phyloP scores from a whole-genome alignment of 1,140 invertebrate species.

The Diorhabda carinulata region DNA sequence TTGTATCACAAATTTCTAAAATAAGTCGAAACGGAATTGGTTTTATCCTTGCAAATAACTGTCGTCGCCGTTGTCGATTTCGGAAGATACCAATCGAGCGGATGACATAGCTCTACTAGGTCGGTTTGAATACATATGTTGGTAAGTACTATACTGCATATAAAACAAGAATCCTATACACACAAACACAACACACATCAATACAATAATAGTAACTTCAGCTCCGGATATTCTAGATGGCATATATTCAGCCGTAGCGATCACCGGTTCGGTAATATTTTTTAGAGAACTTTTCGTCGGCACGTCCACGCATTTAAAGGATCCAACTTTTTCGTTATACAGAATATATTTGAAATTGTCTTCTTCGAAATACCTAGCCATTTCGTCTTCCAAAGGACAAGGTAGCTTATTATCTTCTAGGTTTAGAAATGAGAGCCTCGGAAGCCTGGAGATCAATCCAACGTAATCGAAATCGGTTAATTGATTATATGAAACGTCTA shows the following conservation, averaged over 20 bases:
- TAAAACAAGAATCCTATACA: conserved; percentile 35
- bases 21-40: too few relatives aligned
- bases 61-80: conserved; percentile 25
- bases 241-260: conserved; percentile 4
- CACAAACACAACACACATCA: conserved; percentile 29
- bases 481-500: conserved; percentile 42
- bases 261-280: background rate
- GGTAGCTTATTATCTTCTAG: conserved; percentile 39
- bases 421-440: conserved; percentile 34
- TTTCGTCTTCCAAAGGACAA: conserved; percentile 41
- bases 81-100: conserved; percentile 29
- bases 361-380: conserved; percentile 36
- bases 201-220: conserved; percentile 25
- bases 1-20: background rate
- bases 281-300: conserved; percentile 9
- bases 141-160: conserved; percentile 35
- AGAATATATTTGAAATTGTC: conserved; percentile 41
- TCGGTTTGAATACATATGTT: conserved; percentile 18
- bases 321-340: conserved; percentile 22
- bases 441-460: conserved; percentile 32
- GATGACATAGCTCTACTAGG: conserved; percentile 26
- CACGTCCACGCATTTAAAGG: conserved; percentile 29
- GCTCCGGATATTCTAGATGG: conserved; percentile 12
- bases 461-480: conserved; percentile 40
- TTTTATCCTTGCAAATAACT: conserved; percentile 23